Percentiles rank a stretch among this genome's conserved stretches.
Conservation (phyloP, 1,140 invertebrate genomes). For the Aleiodes sp. region DNA sequence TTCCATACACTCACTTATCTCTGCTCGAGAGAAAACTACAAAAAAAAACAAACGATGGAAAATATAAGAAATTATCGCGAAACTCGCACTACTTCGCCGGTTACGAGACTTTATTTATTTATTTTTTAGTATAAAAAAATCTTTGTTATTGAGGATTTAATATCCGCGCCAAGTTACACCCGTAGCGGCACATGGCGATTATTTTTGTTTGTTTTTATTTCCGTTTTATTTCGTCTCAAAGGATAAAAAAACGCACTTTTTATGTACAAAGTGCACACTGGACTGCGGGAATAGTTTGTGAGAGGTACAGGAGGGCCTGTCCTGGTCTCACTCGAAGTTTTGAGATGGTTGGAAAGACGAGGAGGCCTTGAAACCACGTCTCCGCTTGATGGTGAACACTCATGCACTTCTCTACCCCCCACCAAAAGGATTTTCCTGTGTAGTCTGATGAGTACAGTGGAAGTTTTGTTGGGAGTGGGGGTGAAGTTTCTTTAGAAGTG, state of each 20-base stretch:
- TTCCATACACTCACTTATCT: neutral
- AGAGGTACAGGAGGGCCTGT: neutral
- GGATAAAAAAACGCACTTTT: slow-evolving; percentile 18
- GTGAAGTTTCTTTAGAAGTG: too few species aligned
- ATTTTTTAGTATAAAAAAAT: neutral
- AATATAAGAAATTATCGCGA: too few species aligned
- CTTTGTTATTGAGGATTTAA: slow-evolving; percentile 21
- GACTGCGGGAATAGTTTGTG: too few species aligned
- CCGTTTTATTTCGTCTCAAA: too few species aligned
- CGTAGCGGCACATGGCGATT: slow-evolving; percentile 31
- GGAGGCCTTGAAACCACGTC: neutral
- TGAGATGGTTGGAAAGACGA: neutral
- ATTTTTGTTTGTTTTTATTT: too few species aligned
- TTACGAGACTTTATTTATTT: neutral
- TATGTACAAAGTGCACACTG: too few species aligned
- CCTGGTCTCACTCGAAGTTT: neutral
- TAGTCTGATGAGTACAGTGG: too few species aligned
- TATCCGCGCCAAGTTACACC: slow-evolving; percentile 31
- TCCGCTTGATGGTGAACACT: neutral
- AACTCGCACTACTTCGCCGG: too few species aligned
- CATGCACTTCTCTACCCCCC: neutral
- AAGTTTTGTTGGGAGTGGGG: too few species aligned
- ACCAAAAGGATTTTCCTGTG: too few species aligned
- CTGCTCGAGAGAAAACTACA: neutral
- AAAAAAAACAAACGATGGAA: too few species aligned